Conservation (phyloP, 1,140 invertebrate genomes). For the Scaptomyza hsui region DNA sequence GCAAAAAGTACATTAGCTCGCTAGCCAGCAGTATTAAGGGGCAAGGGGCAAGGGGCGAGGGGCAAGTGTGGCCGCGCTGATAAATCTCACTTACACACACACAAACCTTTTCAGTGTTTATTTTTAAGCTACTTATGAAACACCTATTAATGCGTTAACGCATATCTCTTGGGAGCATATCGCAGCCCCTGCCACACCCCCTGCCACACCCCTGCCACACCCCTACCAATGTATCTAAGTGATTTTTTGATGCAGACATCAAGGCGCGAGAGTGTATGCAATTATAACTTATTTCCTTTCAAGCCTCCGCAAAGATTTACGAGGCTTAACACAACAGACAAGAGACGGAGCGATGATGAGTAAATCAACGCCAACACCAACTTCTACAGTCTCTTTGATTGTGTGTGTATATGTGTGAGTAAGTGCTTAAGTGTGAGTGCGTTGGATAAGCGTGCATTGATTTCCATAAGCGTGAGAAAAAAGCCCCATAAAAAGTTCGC, state of each 20-base stretch:
- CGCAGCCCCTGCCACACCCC: no score
- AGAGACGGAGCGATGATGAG: background rate
- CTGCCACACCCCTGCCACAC: no score
- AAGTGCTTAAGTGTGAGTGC: background rate
- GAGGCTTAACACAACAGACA: conserved; percentile 29
- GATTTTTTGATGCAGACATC: conserved; percentile 39
- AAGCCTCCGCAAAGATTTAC: conserved; percentile 37
- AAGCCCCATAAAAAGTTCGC: conserved; percentile 59
- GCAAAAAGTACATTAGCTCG: no score
- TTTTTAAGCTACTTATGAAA: conserved; percentile 1
- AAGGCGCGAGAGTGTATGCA: conserved; percentile 29
- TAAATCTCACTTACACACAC: background rate
- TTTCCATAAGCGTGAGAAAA: conserved; percentile 44
- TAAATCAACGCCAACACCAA: conserved; percentile 35
- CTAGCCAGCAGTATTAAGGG: no score
- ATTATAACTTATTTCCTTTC: conserved; percentile 53
- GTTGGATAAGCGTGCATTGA: conserved; percentile 45
- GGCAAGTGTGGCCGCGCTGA: background rate
- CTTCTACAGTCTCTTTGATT: conserved; percentile 17
- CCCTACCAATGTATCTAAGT: conserved; percentile 5
- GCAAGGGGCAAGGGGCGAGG: no score
- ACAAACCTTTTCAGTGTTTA: background rate
- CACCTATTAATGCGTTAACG: background rate
- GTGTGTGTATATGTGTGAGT: background rate
- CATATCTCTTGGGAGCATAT: background rate